Conservation (phyloP, 2,888 invertebrate species). For the Coremacera marginata region DNA sequence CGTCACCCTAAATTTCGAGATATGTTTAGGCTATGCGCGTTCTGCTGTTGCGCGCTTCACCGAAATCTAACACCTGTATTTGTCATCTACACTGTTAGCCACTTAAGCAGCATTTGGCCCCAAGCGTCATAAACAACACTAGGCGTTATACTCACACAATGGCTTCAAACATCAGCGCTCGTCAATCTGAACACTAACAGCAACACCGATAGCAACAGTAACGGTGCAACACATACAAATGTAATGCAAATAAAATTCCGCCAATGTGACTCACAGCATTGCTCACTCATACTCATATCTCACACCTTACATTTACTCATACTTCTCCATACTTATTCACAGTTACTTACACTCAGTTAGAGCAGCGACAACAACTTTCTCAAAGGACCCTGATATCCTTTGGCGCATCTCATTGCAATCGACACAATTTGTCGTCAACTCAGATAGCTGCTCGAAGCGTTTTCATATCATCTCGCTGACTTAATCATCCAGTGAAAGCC, state of each 20-base stretch:
- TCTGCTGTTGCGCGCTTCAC: too few relatives aligned
- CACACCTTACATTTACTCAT: too few relatives aligned
- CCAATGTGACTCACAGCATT: too few relatives aligned
- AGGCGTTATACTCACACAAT: neutral
- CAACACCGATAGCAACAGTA: neutral
- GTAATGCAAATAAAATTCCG: too few relatives aligned
- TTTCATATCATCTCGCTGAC: neutral
- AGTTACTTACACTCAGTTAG: too few relatives aligned
- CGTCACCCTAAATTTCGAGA: too few relatives aligned
- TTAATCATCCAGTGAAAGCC: neutral
- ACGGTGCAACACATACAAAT: neutral
- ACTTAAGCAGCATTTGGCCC: slow-evolving; percentile 11
- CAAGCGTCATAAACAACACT: slow-evolving; percentile 1
- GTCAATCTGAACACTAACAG: neutral
- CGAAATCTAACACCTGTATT: neutral
- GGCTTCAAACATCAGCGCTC: too few relatives aligned
- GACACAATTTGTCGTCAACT: slow-evolving; percentile 36
- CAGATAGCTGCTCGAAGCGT: slow-evolving; percentile 1
- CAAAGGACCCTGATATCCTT: neutral
- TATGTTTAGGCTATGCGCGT: too few relatives aligned
- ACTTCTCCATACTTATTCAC: too few relatives aligned
- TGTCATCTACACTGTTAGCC: neutral
- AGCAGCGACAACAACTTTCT: too few relatives aligned
- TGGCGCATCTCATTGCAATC: slow-evolving; percentile 13
- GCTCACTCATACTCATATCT: too few relatives aligned